Evolutionary conservation across 2,888 invertebrate genomes (phyloP).

Genomic region (Rotaria macrura): DNA sequence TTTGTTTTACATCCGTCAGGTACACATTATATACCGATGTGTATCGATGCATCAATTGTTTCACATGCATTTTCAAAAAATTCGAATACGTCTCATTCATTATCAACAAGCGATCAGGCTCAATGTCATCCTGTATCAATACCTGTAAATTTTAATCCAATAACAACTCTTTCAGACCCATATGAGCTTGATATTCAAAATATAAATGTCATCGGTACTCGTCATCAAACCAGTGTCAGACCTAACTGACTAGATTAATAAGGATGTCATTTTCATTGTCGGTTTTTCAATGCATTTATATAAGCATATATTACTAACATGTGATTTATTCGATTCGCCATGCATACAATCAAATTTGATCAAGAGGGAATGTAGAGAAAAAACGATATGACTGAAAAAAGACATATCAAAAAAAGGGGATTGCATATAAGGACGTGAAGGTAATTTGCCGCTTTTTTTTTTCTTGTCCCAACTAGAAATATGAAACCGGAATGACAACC

Average conservation of each 20-base stretch:
- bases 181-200: background rate
- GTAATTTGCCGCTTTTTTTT: too few relatives aligned
- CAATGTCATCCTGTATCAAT: slow-evolving; percentile 44
- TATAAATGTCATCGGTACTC: background rate
- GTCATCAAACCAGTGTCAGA: background rate
- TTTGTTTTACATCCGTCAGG: slow-evolving; percentile 79
- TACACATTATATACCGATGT: slow-evolving; percentile 71
- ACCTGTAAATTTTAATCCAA: slow-evolving; percentile 40
- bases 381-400: too few relatives aligned
- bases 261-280: background rate
- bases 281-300: background rate
- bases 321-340: background rate
- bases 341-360: too few relatives aligned
- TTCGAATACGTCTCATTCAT: background rate
- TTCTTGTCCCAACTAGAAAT: too few relatives aligned
- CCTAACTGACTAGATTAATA: background rate
- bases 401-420: too few relatives aligned
- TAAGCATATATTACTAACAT: background rate
- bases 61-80: slow-evolving; percentile 48
- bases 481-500: too few relatives aligned
- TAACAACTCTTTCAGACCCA: background rate
- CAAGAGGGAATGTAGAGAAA: too few relatives aligned
- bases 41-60: background rate
- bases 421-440: too few relatives aligned
- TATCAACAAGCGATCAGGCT: background rate